phyloP scores from a whole-genome alignment of 92 coral and sea anemone genomes.

The Umimayanthus kanabou region DNA sequence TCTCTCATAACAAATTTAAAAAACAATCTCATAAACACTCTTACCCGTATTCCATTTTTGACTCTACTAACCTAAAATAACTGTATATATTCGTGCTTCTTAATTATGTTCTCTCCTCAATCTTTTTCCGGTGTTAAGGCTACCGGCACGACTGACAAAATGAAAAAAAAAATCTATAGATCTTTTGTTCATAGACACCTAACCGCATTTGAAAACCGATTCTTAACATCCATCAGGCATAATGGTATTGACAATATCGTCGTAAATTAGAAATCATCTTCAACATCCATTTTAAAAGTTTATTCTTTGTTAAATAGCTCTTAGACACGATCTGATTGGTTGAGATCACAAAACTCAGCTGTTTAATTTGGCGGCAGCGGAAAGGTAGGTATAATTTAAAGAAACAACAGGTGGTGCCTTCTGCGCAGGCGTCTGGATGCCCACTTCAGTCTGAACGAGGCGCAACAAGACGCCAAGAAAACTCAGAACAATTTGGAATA shows the following conservation, averaged over 20 bases:
- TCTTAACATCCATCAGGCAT: background rate
- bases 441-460: no score
- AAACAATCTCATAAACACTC: background rate
- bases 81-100: background rate
- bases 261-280: background rate
- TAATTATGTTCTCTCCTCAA: background rate
- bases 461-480: no score
- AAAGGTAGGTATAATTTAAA: background rate
- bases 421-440: background rate
- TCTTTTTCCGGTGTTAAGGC: background rate
- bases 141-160: background rate
- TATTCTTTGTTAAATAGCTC: background rate
- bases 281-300: background rate
- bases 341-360: conserved; percentile 7
- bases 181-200: background rate
- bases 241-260: background rate
- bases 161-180: background rate
- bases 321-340: background rate
- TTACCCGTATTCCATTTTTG: background rate
- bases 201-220: background rate
- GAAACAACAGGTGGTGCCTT: conserved; percentile 18
- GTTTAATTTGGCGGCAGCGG: conserved; percentile 10
- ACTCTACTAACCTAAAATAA: background rate
- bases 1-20: background rate
- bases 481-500: no score